Evolutionary conservation across 2,797 vertebrate species (phyloP), one percentile per base, ranked within the genome.

Genomic region (Dendrocincla tyrannina): DNA sequence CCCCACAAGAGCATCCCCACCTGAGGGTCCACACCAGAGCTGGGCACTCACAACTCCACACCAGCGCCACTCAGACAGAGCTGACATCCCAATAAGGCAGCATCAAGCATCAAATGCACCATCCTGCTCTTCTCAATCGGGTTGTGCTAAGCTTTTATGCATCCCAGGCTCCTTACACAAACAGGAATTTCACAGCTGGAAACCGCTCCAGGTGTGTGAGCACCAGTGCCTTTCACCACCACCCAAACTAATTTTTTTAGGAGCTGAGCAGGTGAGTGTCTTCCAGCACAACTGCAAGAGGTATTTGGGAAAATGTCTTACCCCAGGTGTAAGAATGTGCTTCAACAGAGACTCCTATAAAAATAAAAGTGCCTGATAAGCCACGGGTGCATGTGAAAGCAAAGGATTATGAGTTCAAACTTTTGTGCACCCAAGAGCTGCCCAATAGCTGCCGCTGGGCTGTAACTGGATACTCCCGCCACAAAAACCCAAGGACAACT

Each of bases 401-500:
- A 35, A 78, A 52, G 53, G 76, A 93, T 68, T 72, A 78, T 0
- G 6, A 76, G 75, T 74, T 93, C 85, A 94, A 95, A 96, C 76
- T 92, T 86, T 30, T 25, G 73, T 82, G 85, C 63, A 32, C 92
- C 59, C 53, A 11, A 70, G 74, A 37, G 72, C 76, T 91, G 90
- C 92, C 89, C 96, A 93, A 83, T 69, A 37, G 70, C 91, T 8
- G 30, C 95, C 7, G 9, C 80, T 4, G 23, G 70, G 87, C 89
- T 97, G 97, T 95, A 98, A 98, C 89, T 89, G 18, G 96, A 98
- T 95, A 97, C 91, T 76, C 75, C 96, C 73, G 13, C 93, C 95
- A 97, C 4, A 68, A 96, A 96, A 97, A 94, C 95, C 95, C 96
- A 95, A 96, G 97, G 97, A 97, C 96, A 94, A 96, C 79, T 79